A percentile compares a stretch with the other conserved stretches of the same genome.
These are phyloP conservation scores for Balanococcus diminutus DNA, from an alignment of 2,888 invertebrate species.

Conservation along the genomic window DNA sequence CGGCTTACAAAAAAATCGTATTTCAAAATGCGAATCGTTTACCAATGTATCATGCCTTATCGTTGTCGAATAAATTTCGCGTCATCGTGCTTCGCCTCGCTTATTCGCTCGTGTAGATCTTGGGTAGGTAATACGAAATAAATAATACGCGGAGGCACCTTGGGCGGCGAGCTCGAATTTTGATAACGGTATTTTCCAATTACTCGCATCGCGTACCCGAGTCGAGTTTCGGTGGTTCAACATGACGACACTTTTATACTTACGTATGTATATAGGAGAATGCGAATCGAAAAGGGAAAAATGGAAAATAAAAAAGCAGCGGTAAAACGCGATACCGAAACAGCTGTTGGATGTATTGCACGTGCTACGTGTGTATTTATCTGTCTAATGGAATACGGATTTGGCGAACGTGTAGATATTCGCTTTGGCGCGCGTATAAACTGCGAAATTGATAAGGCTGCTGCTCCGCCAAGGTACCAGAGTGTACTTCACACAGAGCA, in stretches of 20 bases:
- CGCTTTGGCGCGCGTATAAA: conserved; percentile 24
- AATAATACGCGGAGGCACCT: not conserved
- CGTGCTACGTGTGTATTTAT: conserved; percentile 1
- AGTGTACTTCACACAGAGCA: not conserved
- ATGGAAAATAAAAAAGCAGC: not conserved
- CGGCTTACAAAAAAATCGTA: not conserved
- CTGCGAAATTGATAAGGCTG: conserved; percentile 25
- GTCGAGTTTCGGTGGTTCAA: not conserved
- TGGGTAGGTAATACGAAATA: not conserved
- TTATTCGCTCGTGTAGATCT: not conserved
- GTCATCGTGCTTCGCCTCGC: not conserved
- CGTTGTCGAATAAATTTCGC: not conserved
- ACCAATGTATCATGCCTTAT: not conserved
- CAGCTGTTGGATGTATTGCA: conserved; percentile 1
- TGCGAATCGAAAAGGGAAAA: not conserved
- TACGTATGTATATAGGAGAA: too few species aligned
- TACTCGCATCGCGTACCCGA: too few species aligned
- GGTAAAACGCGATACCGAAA: not conserved
- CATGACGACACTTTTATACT: not conserved
- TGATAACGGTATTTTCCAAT: not conserved
- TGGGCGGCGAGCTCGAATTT: not conserved
- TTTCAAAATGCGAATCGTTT: not conserved
- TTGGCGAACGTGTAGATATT: conserved; percentile 14
- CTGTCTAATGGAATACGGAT: conserved; percentile 23
- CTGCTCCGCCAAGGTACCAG: not conserved